These are phyloP conservation scores for Cryptoprocta ferox DNA, from an alignment of 2,797 vertebrate species.

Conservation along the genomic window DNA sequence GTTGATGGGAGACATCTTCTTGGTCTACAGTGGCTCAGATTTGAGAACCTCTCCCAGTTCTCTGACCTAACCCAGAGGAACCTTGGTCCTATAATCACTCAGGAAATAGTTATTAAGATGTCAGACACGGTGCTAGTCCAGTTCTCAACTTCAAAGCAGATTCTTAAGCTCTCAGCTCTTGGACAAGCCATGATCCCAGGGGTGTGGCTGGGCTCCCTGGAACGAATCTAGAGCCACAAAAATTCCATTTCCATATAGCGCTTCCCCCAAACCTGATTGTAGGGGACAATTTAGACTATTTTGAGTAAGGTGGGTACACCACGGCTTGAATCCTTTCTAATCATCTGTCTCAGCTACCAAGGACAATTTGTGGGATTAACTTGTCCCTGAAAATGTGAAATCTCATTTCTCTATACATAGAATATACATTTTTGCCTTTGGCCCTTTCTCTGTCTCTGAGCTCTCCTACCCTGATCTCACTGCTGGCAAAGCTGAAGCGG, in stretches of 20 bases:
- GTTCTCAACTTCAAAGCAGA: conserved; percentile 69
- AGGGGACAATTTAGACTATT: conserved; percentile 69
- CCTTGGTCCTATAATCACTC: background rate
- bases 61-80: conserved; percentile 27
- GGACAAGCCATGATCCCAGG: conserved; percentile 36
- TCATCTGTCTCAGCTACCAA: conserved; percentile 57
- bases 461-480: conserved; percentile 51
- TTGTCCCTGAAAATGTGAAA: conserved; percentile 57
- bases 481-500: conserved; percentile 30
- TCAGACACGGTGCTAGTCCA: background rate
- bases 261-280: conserved; percentile 63
- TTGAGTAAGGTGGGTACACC: conserved; percentile 62
- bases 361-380: conserved; percentile 63
- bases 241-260: conserved; percentile 63
- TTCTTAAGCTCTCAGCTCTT: conserved; percentile 16
- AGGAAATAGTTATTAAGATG: conserved; percentile 63
- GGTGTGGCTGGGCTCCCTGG: conserved; percentile 28
- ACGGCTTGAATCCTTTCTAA: conserved; percentile 66
- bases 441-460: conserved; percentile 30
- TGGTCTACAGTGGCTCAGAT: background rate
- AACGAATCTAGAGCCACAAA: conserved; percentile 67
- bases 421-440: conserved; percentile 63
- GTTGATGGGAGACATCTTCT: background rate
- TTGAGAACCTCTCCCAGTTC: background rate
- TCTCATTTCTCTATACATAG: conserved; percentile 51